Evolutionary conservation across 2,113 vertebrate genomes (phyloP).

Genomic region (Pomatorhinus ruficollis): DNA sequence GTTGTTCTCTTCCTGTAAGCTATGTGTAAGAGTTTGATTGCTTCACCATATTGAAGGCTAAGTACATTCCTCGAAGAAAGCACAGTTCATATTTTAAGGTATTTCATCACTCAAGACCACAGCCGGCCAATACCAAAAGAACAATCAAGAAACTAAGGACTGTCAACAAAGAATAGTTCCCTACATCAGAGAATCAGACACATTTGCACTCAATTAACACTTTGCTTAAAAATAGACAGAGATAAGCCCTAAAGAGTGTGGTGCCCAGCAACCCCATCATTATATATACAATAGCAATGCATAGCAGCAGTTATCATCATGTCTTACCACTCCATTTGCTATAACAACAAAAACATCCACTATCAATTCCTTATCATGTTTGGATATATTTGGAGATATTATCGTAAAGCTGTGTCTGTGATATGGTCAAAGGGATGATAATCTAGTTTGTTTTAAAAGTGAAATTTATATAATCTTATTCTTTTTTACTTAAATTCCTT

Average conservation of each 20-base stretch:
- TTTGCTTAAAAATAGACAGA: conserved; percentile 59
- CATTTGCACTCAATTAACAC: conserved; percentile 54
- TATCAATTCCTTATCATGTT: conserved; percentile 24
- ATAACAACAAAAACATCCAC: neutral
- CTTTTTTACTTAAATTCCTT: conserved; percentile 6
- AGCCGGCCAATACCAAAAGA: conserved; percentile 65
- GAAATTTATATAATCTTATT: conserved; percentile 15
- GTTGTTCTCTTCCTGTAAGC: conserved; percentile 22
- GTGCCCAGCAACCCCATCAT: neutral
- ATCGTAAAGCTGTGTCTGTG: neutral
- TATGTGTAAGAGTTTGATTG: conserved; percentile 42
- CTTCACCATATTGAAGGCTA: conserved; percentile 56
- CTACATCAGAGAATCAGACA: conserved; percentile 54
- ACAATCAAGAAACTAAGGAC: conserved; percentile 47
- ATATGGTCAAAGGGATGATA: neutral
- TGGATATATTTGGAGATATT: conserved; percentile 30
- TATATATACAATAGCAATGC: neutral
- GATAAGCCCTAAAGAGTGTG: conserved; percentile 37
- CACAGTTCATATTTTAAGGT: conserved; percentile 66
- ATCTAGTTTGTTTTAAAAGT: conserved; percentile 30
- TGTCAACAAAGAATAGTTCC: conserved; percentile 58
- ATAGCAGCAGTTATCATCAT: neutral
- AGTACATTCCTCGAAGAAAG: conserved; percentile 55
- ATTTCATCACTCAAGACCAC: conserved; percentile 65
- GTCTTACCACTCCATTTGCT: conserved; percentile 17